Evolutionary conservation across 2,888 invertebrate species (phyloP), one percentile per base, ranked within the genome.

Genomic region (Hirtodrosophila histrioides): DNA sequence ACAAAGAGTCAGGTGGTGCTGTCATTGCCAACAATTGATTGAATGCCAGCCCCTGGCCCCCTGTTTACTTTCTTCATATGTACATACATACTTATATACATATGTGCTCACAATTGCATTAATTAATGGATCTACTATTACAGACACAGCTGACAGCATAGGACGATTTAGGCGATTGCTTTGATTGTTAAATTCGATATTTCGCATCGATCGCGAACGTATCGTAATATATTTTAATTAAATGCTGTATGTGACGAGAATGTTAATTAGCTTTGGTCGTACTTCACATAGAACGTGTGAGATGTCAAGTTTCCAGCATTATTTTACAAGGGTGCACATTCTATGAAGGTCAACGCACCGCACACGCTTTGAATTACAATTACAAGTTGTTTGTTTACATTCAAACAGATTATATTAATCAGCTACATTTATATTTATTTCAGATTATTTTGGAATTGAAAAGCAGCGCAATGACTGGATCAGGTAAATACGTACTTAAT

Each of bases 381-480:
- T 66, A 54, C n/a, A 40, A 48, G 29, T 45, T 57, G 51, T 46
- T 73, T 77, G 62, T 48, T 72, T 60, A 74, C 46, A 57, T 17
- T 17, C 17, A 17, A 31, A 31, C 50, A 50, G 54, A 53, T 68
- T 71, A 45, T 51, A 57, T 45, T 70, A 56, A 73, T 58, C 27
- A 46, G 55, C 45, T 56, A 40, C 11, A 37, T 54, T 56, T 57
- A 12, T 37, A 62, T 51, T 10, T 37, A 23, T 86, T 81, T 50
- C 49, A 69, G 72, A 46, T 61, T 60, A 39, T 50, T 61, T 29
- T 24, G 37, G 44, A 31, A 68, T 48, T 51, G 29, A 45, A 46
- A 56, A 40, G 8, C 37, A 68, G 46, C 61, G 53, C 37, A 68
- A 86, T 86, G 86, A 88, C 88, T 64, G 86, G 88, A 70, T 88